Evolutionary conservation across 2,888 invertebrate genomes (phyloP), one percentile per base, ranked within the genome.

Genomic region (Blera fallax): DNA sequence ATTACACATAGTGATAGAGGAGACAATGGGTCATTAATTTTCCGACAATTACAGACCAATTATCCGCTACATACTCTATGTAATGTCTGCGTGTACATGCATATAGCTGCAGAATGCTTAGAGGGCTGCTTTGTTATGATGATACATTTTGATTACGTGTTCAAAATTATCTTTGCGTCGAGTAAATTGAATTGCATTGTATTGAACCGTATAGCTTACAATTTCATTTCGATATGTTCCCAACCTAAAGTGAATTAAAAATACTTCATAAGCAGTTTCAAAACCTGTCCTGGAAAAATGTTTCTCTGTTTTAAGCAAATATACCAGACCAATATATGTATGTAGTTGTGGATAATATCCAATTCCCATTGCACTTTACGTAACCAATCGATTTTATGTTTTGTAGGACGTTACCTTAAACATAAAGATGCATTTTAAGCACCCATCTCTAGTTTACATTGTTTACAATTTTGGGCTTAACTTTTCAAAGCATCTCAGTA

Each of bases 11-110:
- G 43, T 18, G 58, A 11, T 54, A 32, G n/a, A 11, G 16, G 24
- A 67, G 76, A 81, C 85, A 81, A 85, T 72, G 43, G 77, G 34
- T 77, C 72, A 85, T 81, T 85, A 77, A 80, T 85, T 85, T 77
- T 37, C 70, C 50, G 40, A 77, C 72, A 85, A 77, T 77, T 67
- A 81, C 54, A 76, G 67, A 77, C 40, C 67, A 65, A 77, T 85
- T 77, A 72, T 54, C 11, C 29, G 1, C 21, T 27, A 6, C 21
- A 6, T n/a, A 10, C 14, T 14, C 1, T 40, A 52, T 27, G 27
- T 10, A 40, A 6, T 24, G n/a, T 14, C 7, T 32, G n/a, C 8
- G 21, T 21, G 14, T 14, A 29, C 6, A 11, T 14, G 10, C n/a
- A n/a, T n/a, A n/a, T n/a, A n/a, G n/a, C 1, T 34, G 14, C 14